These are phyloP conservation scores for Physeter macrocephalus DNA, from an alignment of 2,113 vertebrate genomes.

Conservation along the genomic window DNA sequence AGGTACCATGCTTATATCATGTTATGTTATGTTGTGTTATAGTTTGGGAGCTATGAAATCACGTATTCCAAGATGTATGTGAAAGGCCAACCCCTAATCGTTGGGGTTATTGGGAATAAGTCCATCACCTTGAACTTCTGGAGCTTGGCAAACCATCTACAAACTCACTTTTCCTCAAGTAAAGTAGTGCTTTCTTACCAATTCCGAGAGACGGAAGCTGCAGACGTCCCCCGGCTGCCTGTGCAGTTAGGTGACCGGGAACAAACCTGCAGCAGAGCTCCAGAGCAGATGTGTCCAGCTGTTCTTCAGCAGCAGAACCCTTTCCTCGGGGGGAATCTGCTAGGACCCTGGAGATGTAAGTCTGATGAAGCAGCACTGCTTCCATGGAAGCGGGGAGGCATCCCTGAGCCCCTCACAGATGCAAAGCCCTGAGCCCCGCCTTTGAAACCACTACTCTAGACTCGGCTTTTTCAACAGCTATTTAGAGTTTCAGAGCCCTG, in stretches of 20 bases:
- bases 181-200: neutral
- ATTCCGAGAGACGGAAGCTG: neutral
- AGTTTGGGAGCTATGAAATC: neutral
- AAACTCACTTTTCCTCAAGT: neutral
- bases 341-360: neutral
- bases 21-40: fast-evolving
- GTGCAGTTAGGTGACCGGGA: too few relatives aligned
- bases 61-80: neutral
- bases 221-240: neutral
- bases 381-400: too few relatives aligned
- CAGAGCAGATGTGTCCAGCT: neutral
- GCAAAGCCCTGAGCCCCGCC: neutral
- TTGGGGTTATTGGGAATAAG: neutral
- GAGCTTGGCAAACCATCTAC: neutral
- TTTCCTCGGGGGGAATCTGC: neutral
- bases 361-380: neutral
- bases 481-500: neutral
- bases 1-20: fast-evolving
- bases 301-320: neutral
- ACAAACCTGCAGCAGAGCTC: too few relatives aligned
- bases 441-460: neutral
- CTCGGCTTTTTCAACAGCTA: neutral
- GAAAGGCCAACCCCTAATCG: neutral
- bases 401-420: neutral
- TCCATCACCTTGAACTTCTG: neutral